These are phyloP conservation scores for Ischnura elegans DNA, from an alignment of 2,888 invertebrate species.

Conservation along the genomic window DNA sequence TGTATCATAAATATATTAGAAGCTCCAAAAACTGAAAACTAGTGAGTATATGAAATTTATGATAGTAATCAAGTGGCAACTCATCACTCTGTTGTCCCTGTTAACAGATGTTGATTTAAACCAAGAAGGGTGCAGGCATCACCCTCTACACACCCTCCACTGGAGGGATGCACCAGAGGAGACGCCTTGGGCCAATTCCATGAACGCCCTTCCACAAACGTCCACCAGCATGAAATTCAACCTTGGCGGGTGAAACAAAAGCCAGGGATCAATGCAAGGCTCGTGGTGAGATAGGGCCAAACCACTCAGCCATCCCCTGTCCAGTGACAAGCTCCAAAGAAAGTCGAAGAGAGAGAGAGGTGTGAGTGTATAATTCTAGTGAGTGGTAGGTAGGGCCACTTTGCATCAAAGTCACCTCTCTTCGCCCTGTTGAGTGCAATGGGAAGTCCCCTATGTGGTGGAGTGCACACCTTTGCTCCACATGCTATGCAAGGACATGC, in stretches of 20 bases:
- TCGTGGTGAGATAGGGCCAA: neutral
- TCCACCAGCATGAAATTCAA: neutral
- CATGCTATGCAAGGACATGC: too few relatives aligned
- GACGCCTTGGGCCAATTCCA: neutral
- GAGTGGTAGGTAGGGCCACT: neutral
- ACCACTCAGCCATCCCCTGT: neutral
- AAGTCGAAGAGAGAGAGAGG: constrained; percentile 1
- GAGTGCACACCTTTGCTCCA: too few relatives aligned
- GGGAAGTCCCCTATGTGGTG: too few relatives aligned
- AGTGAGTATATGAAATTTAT: constrained; percentile 15
- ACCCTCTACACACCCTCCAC: too few relatives aligned
- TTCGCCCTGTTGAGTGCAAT: too few relatives aligned
- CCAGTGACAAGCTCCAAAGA: too few relatives aligned
- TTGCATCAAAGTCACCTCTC: neutral
- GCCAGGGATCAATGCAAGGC: neutral
- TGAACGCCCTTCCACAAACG: neutral
- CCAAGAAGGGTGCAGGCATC: neutral
- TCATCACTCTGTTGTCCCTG: constrained; percentile 32
- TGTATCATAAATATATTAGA: constrained; percentile 65
- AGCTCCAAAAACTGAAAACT: constrained; percentile 57
- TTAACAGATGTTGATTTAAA: constrained; percentile 24
- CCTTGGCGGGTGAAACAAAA: neutral
- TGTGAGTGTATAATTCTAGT: neutral
- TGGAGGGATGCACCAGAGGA: too few relatives aligned
- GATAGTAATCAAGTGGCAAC: constrained; percentile 16